phyloP scores from a whole-genome alignment of 2,888 invertebrate genomes.

The Scaptomyza flava region DNA sequence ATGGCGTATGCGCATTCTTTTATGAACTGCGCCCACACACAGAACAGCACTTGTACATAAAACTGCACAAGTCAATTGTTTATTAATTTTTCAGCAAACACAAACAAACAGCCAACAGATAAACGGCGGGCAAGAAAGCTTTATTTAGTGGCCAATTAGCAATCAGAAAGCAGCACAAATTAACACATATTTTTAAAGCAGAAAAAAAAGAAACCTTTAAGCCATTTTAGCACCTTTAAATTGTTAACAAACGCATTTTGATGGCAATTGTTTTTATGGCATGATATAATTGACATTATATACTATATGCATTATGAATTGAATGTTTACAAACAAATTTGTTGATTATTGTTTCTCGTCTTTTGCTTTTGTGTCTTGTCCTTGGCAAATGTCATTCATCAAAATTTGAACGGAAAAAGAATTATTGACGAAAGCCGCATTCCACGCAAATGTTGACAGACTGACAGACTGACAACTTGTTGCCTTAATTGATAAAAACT shows the following conservation, averaged over 20 bases:
- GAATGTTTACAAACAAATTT: neutral
- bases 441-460: conserved; percentile 25
- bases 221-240: conserved; percentile 43
- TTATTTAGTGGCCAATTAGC: conserved; percentile 33
- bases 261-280: neutral
- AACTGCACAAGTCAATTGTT: conserved; percentile 51
- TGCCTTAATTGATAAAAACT: conserved; percentile 64
- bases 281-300: neutral
- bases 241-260: conserved; percentile 1
- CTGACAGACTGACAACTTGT: conserved; percentile 19
- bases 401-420: conserved; percentile 8
- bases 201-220: conserved; percentile 14
- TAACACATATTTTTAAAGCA: conserved; percentile 25
- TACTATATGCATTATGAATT: neutral
- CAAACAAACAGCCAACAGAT: conserved; percentile 28
- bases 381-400: conserved; percentile 48
- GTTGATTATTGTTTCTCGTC: neutral
- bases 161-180: conserved; percentile 7
- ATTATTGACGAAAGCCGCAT: conserved; percentile 56
- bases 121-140: neutral
- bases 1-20: conserved; percentile 67
- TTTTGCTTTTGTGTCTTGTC: conserved; percentile 12
- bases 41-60: conserved; percentile 33
- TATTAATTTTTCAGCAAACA: conserved; percentile 47
- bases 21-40: conserved; percentile 49